Percentiles rank a stretch among this genome's conserved stretches.
Evolutionary conservation across 2,113 vertebrate genomes (phyloP).

Genomic region (Chascanopsetta lugubris): DNA sequence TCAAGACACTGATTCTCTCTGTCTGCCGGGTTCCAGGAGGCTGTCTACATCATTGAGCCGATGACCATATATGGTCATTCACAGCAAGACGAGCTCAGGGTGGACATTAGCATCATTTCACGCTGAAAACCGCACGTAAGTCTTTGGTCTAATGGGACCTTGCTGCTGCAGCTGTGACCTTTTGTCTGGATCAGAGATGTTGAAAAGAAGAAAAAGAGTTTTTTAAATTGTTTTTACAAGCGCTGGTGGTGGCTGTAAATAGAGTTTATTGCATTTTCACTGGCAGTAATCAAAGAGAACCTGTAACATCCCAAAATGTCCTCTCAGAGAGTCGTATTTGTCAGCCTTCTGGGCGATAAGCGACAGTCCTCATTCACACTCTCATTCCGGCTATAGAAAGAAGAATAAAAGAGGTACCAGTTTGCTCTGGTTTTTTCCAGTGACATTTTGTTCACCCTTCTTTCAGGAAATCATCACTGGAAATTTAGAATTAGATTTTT

Average conservation of each 20-base stretch:
- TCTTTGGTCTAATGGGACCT: not conserved
- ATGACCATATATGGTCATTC: slow-evolving; percentile 51
- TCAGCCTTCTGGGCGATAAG: not conserved
- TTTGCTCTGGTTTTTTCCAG: too few species aligned
- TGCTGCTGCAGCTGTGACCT: not conserved
- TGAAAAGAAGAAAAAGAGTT: not conserved
- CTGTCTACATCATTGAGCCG: slow-evolving; percentile 19
- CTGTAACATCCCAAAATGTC: not conserved
- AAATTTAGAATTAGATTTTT: not conserved
- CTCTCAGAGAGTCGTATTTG: not conserved
- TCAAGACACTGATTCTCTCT: slow-evolving; percentile 17
- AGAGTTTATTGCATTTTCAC: not conserved
- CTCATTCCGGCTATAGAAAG: not conserved
- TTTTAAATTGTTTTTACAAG: too few species aligned
- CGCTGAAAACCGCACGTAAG: not conserved
- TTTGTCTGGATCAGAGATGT: not conserved
- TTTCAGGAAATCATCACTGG: too few species aligned
- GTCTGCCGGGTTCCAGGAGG: slow-evolving; percentile 8
- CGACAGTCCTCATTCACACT: too few species aligned
- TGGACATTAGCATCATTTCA: slow-evolving; percentile 1
- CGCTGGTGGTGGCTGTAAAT: not conserved
- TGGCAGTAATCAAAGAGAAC: not conserved
- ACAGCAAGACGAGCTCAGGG: not conserved
- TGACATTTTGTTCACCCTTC: too few species aligned
- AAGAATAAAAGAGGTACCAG: too few species aligned